Conservation (phyloP, 2,797 vertebrate species). For the Esox lucius region DNA sequence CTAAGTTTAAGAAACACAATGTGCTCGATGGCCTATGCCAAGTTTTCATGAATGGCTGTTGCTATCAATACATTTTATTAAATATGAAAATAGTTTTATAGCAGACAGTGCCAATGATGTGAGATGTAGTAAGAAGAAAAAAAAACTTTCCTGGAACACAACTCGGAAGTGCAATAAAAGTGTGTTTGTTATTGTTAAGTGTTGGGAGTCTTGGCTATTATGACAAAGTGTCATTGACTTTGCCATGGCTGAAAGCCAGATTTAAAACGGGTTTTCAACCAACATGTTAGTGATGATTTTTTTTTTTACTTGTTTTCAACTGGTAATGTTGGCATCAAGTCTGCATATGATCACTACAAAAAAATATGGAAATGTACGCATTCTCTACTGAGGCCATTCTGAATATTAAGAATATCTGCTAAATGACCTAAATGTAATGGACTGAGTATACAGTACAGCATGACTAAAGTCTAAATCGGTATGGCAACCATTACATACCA, state of each 20-base stretch:
- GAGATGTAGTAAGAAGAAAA: slow-evolving; percentile 57
- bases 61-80: slow-evolving; percentile 66
- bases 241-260: slow-evolving; percentile 30
- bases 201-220: slow-evolving; percentile 46
- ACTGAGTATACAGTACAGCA: too few relatives aligned
- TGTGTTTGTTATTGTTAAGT: slow-evolving; percentile 43
- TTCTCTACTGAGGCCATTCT: too few relatives aligned
- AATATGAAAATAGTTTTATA: slow-evolving; percentile 64
- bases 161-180: slow-evolving; percentile 69
- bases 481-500: too few relatives aligned
- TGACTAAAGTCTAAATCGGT: too few relatives aligned
- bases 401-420: too few relatives aligned
- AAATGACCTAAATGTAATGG: too few relatives aligned
- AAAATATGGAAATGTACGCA: too few relatives aligned
- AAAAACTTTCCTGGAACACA: slow-evolving; percentile 69
- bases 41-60: slow-evolving; percentile 38
- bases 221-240: slow-evolving; percentile 45
- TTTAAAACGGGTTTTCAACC: slow-evolving; percentile 35
- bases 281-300: slow-evolving; percentile 13
- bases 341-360: too few relatives aligned
- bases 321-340: background rate
- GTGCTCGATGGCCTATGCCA: slow-evolving; percentile 40
- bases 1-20: slow-evolving; percentile 62
- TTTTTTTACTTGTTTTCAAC: slow-evolving; percentile 41
- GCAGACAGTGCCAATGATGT: slow-evolving; percentile 58